These are phyloP conservation scores for Heteromyza rotundicornis DNA, from an alignment of 2,888 invertebrate species.

Conservation along the genomic window DNA sequence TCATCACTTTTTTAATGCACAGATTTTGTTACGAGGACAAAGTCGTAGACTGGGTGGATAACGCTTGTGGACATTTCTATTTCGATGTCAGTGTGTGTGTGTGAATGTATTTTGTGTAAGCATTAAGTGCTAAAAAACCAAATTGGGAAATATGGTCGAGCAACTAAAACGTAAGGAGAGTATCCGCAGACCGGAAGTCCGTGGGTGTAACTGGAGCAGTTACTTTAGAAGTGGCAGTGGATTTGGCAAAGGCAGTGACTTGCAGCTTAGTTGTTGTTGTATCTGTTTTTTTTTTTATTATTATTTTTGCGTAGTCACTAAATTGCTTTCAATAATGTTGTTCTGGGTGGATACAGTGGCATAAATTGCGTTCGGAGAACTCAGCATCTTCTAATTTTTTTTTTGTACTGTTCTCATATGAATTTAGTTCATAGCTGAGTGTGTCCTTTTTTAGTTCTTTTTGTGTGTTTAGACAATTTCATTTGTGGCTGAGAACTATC, in stretches of 20 bases:
- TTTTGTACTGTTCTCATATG: neutral
- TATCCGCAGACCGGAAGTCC: slow-evolving; percentile 39
- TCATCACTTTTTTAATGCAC: slow-evolving; percentile 44
- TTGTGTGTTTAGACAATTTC: no score
- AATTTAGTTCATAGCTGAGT: neutral
- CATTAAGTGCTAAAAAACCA: neutral
- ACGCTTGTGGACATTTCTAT: neutral
- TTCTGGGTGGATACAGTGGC: slow-evolving; percentile 40
- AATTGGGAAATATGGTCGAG: neutral
- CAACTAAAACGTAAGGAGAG: no score
- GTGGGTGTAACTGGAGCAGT: slow-evolving; percentile 51
- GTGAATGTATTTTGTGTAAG: neutral
- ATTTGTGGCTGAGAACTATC: no score
- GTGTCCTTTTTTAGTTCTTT: neutral
- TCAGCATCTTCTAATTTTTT: neutral
- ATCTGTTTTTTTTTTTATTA: neutral
- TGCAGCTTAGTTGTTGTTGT: neutral
- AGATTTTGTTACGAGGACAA: neutral
- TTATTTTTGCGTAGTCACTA: slow-evolving; percentile 1
- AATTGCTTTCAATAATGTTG: slow-evolving; percentile 6
- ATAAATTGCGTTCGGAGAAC: slow-evolving; percentile 45
- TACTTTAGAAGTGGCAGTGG: neutral
- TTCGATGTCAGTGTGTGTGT: neutral
- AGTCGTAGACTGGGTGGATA: neutral
- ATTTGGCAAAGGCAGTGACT: slow-evolving; percentile 6